Conservation (phyloP, 2,888 invertebrate genomes). For the Tenthredo amoena region DNA sequence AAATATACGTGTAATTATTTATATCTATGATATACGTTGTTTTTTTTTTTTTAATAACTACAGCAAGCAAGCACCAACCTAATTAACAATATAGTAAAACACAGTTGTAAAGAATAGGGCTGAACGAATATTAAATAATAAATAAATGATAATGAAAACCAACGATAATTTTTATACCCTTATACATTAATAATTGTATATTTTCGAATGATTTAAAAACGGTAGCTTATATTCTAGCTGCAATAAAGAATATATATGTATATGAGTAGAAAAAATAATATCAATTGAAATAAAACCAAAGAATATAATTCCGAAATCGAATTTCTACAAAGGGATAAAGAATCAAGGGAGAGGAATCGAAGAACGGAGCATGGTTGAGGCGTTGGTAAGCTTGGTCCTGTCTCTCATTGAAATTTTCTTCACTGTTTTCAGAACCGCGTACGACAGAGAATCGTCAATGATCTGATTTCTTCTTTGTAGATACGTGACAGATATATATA, state of each 20-base stretch:
- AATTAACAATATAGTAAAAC: not conserved
- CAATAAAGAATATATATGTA: not conserved
- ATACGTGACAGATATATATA: not conserved
- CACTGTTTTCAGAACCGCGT: not conserved
- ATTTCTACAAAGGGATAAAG: conserved; percentile 47
- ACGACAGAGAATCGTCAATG: not conserved
- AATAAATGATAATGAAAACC: not conserved
- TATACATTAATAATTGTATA: not conserved
- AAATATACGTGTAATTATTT: not conserved
- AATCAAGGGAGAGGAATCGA: conserved; percentile 40
- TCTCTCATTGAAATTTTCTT: conserved; percentile 60
- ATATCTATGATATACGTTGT: not conserved
- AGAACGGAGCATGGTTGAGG: conserved; percentile 56
- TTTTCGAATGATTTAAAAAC: not conserved
- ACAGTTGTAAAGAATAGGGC: not conserved
- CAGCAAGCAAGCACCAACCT: conserved; percentile 43
- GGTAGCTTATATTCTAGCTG: not conserved
- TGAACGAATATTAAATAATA: not conserved
- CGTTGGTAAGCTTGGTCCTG: conserved; percentile 75
- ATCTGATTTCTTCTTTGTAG: not conserved
- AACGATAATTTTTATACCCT: not conserved
- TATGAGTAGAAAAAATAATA: not conserved
- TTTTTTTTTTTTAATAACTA: not conserved
- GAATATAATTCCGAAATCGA: not conserved
- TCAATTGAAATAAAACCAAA: not conserved